Conservation (phyloP, 2,888 invertebrate species). For the Phaonia tiefii region DNA sequence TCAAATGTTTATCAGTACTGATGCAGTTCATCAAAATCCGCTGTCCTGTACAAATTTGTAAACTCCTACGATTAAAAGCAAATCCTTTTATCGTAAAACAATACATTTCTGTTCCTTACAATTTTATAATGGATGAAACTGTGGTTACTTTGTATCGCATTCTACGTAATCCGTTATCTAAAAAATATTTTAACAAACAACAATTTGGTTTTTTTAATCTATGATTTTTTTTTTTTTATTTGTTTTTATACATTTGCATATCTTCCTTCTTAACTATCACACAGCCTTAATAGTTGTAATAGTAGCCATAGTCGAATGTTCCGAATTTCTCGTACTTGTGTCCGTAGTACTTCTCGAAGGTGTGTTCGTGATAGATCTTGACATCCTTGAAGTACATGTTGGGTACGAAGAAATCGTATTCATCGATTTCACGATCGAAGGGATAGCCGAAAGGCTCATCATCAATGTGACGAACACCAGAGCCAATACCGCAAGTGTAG, state of each 20-base stretch:
- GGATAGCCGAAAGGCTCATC: conserved; percentile 83
- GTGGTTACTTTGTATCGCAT: too few species aligned
- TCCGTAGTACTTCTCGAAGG: conserved; percentile 75
- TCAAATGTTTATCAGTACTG: too few species aligned
- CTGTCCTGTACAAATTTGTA: too few species aligned
- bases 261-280: background rate
- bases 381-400: conserved; percentile 85
- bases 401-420: conserved; percentile 82
- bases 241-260: background rate
- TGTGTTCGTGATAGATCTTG: conserved; percentile 74
- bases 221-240: conserved; percentile 2
- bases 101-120: too few species aligned
- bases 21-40: too few species aligned
- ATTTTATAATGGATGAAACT: too few species aligned
- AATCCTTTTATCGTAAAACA: too few species aligned
- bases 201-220: background rate
- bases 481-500: conserved; percentile 81
- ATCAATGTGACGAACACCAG: conserved; percentile 82
- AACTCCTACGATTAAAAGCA: too few species aligned
- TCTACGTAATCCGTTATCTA: too few species aligned
- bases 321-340: conserved; percentile 74
- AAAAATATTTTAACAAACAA: too few species aligned
- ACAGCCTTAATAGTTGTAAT: conserved; percentile 61
- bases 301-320: conserved; percentile 78
- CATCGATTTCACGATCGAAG: conserved; percentile 79